Percentiles rank a stretch among this genome's conserved stretches.
These are phyloP conservation scores for Acromyrmex charruanus DNA, from an alignment of 1,140 invertebrate genomes.

Conservation along the genomic window DNA sequence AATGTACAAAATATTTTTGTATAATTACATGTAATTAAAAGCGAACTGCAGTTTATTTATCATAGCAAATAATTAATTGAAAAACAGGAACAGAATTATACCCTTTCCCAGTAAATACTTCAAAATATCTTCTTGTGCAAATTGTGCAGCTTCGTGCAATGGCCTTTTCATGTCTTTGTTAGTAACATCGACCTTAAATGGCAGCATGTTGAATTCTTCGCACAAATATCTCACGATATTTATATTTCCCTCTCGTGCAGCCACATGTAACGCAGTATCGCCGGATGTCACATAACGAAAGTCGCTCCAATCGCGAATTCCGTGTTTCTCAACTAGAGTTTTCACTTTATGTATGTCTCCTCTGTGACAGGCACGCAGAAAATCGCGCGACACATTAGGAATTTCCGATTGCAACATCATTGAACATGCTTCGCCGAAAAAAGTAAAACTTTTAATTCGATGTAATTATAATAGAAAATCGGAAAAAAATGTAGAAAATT, in stretches of 20 bases:
- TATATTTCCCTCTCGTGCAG: slow-evolving; percentile 78
- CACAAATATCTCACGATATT: slow-evolving; percentile 79
- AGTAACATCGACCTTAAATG: slow-evolving; percentile 74
- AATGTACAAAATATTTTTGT: slow-evolving; percentile 1
- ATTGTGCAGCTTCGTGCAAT: slow-evolving; percentile 82
- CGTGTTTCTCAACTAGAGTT: slow-evolving; percentile 57
- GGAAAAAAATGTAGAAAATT: neutral
- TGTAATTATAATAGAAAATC: neutral
- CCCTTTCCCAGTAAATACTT: slow-evolving; percentile 78
- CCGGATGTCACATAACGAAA: slow-evolving; percentile 77
- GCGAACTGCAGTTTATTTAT: neutral
- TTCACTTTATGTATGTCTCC: slow-evolving; percentile 72
- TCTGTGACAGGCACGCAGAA: slow-evolving; percentile 76
- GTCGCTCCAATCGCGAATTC: slow-evolving; percentile 77
- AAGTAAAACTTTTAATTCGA: neutral
- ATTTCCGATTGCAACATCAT: slow-evolving; percentile 1
- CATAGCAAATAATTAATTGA: neutral
- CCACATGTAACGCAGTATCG: slow-evolving; percentile 82
- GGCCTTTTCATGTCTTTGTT: slow-evolving; percentile 82
- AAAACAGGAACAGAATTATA: slow-evolving; percentile 19
- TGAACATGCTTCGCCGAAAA: neutral
- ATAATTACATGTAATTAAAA: neutral
- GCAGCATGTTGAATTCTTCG: slow-evolving; percentile 69
- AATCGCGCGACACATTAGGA: slow-evolving; percentile 66
- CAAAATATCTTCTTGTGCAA: slow-evolving; percentile 74